Evolutionary conservation across 2,113 vertebrate species (phyloP), one percentile per base, ranked within the genome.

Genomic region (Anarrhichthys ocellatus): DNA sequence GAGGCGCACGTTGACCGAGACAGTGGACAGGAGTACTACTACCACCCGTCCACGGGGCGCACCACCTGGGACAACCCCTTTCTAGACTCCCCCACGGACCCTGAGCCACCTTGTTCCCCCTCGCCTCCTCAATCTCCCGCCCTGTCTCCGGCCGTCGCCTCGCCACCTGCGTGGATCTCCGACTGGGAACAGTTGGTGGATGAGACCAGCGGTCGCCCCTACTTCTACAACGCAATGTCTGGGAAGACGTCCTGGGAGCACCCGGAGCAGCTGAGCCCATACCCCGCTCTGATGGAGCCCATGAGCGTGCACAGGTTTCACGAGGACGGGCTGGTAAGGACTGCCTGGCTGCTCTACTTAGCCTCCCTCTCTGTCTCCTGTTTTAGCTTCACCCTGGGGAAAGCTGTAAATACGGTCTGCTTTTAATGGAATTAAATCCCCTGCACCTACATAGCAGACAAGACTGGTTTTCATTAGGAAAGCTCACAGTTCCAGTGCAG

Each of bases 11-110:
- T 90, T 56, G 97, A 99, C 85, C 56, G 92, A 0, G 94, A 86
- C 1, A 98, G 95, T 9, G 98, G 97, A 34, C 96, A 94, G 52
- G 94, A 95, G 80, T 99, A 96, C 89, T 99, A 97, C 90, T 98
- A 97, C 87, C 97, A 99, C 89, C 94, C 96, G 0, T 73, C 86
- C 72, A 97, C 97, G 0, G 97, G 97, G 0, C 95, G 92, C 67
- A 97, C 97, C 81, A 99, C 97, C 50, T 99, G 98, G 98, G 97
- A 99, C 8, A 95, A 92, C 56, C 97, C 98, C n/a, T 95, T 96
- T 1, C 48, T 87, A 17, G 91, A 94, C 78, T 76, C 84, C n/a
- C 78, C 87, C 1, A 92, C 94, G 42, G 93, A 93, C 78, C 54
- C 87, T 0, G 88, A 91, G 10, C 50, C 27, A 1, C 84, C 56